Evolutionary conservation across 2,113 vertebrate species (phyloP).

Genomic region (Atrichornis clamosus): DNA sequence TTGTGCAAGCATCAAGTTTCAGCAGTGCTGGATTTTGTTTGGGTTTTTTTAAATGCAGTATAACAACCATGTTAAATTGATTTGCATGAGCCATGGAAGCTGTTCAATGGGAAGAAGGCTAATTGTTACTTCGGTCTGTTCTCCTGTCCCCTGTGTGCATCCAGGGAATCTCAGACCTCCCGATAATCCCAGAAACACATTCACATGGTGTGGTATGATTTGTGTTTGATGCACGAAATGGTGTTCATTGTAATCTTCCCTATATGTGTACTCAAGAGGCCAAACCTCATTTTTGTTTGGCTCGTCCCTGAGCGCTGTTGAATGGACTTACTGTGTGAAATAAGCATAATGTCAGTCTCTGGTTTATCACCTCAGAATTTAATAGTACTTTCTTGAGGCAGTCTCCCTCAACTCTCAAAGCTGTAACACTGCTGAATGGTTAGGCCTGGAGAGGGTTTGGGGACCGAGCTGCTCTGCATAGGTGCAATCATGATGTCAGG

Average conservation of each 20-base stretch:
- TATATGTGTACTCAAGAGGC: neutral
- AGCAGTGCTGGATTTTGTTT: neutral
- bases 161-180: constrained; percentile 1
- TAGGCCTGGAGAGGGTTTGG: neutral
- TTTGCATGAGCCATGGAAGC: neutral
- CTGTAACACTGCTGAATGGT: neutral
- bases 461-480: neutral
- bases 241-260: neutral
- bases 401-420: constrained; percentile 49
- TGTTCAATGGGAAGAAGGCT: neutral
- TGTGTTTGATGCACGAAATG: neutral
- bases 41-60: neutral
- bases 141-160: neutral
- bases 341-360: constrained; percentile 46
- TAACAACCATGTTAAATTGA: constrained; percentile 32
- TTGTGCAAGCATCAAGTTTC: constrained; percentile 5
- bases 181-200: neutral
- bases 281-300: constrained; percentile 22
- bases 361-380: constrained; percentile 40
- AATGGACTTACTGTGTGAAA: constrained; percentile 33
- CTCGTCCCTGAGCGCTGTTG: neutral
- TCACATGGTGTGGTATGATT: neutral
- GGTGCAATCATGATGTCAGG: neutral
- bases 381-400: constrained; percentile 49
- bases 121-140: neutral